A percentile compares a stretch with the other conserved stretches of the same genome.
Conservation (phyloP, 2,113 vertebrate genomes). For the Sylvia atricapilla region DNA sequence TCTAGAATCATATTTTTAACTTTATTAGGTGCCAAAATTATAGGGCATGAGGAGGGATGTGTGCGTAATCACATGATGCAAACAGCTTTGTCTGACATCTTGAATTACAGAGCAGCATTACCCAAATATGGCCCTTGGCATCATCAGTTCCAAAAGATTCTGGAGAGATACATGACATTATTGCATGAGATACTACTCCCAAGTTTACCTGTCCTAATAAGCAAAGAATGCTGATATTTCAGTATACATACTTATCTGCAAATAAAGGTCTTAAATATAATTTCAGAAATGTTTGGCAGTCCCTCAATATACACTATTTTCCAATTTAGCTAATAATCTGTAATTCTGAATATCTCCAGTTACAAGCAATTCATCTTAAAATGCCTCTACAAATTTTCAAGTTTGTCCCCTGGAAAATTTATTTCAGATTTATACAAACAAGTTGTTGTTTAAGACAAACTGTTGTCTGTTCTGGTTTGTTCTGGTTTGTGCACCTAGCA, state of each 20-base stretch:
- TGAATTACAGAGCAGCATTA: neutral
- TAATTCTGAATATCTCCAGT: neutral
- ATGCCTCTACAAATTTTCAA: neutral
- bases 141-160: neutral
- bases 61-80: neutral
- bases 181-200: neutral
- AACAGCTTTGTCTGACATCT: neutral
- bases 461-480: neutral
- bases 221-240: neutral
- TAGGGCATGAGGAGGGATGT: neutral
- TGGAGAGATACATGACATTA: neutral
- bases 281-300: neutral
- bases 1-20: neutral
- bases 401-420: neutral
- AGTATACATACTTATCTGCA: neutral
- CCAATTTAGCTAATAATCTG: neutral
- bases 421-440: neutral
- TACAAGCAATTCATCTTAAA: neutral
- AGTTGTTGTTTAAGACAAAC: neutral
- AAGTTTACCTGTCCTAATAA: neutral
- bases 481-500: neutral
- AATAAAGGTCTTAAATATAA: neutral
- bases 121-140: neutral
- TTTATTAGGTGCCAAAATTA: neutral
- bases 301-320: neutral